A percentile compares a stretch with the other conserved stretches of the same genome.
Conservation (phyloP, 2,888 invertebrate species). For the Linhomoeus sp. region DNA sequence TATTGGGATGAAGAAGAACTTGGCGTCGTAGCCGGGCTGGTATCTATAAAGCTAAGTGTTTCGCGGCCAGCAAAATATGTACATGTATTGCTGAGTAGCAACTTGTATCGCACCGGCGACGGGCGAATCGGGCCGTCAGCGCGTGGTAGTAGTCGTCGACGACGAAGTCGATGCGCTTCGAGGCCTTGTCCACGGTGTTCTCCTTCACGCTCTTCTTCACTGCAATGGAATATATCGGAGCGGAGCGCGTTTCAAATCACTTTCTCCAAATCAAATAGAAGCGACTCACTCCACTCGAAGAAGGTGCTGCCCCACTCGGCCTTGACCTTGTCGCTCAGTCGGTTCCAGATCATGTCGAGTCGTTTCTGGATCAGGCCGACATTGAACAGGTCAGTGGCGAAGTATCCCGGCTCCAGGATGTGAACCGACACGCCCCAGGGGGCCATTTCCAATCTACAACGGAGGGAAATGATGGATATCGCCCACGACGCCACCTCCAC, state of each 20-base stretch:
- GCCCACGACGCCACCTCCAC: too few species aligned
- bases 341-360: not conserved
- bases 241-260: too few species aligned
- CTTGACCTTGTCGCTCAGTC: too few species aligned
- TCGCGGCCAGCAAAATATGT: too few species aligned
- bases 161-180: slow-evolving; percentile 14
- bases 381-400: slow-evolving; percentile 13
- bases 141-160: slow-evolving; percentile 21
- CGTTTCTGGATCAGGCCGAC: not conserved
- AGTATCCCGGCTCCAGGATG: slow-evolving; percentile 20
- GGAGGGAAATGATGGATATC: too few species aligned
- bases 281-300: slow-evolving; percentile 9
- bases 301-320: slow-evolving; percentile 14
- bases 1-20: not conserved
- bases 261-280: too few species aligned
- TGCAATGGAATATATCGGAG: too few species aligned
- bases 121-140: slow-evolving; percentile 15
- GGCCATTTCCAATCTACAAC: slow-evolving; percentile 14
- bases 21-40: not conserved
- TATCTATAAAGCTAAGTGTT: not conserved
- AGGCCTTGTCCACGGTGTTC: slow-evolving; percentile 7
- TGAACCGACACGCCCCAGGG: slow-evolving; percentile 13
- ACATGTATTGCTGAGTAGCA: too few species aligned
- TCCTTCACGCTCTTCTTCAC: too few species aligned
- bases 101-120: slow-evolving; percentile 5